Evolutionary conservation across 2,888 invertebrate species (phyloP), one percentile per base, ranked within the genome.

Genomic region (Cataglyphis livida): DNA sequence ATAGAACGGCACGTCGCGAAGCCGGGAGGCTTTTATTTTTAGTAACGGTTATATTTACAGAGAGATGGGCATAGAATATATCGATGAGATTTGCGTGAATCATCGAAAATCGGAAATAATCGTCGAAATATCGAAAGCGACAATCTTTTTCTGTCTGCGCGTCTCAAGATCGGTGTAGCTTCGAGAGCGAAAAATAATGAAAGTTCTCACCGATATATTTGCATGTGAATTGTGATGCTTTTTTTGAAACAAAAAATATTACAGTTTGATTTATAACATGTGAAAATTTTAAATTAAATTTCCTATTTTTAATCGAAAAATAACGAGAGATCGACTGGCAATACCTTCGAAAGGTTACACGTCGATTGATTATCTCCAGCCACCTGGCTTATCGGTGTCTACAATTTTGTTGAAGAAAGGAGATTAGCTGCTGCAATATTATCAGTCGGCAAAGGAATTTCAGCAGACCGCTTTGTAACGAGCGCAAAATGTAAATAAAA

Each of bases 311-410:
- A n/a, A 0, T 38, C 15, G 15, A 1, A 41, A 32, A 68, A 44
- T 38, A 66, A 65, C 32, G 32, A 0, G 10, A 57, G n/a, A 35
- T 66, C 25, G 32, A 57, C 21, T n/a, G 18, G 12, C 28, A 25
- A 28, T 78, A 78, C 41, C 57, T 21, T 68, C 57, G 5, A 41
- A 68, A 68, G 78, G 57, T 18, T 68, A 68, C 41, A 32, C 15
- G 6, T 28, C 66, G 15, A 21, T 66, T 76, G 15, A 10, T 66
- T 76, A 68, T 78, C 66, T 68, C 21, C 41, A n/a, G 68, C 12
- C 32, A 44, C 21, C 78, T 78, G 68, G 21, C 59, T 78, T 78
- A 78, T 78, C 78, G 68, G 18, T 78, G 76, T 51, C 25, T 75
- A 61, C 25, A 35, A 57, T 28, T 78, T 78, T 51, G 25, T 51